Conservation (phyloP, 2,888 invertebrate species). For the Drosophila fulvimacula region DNA sequence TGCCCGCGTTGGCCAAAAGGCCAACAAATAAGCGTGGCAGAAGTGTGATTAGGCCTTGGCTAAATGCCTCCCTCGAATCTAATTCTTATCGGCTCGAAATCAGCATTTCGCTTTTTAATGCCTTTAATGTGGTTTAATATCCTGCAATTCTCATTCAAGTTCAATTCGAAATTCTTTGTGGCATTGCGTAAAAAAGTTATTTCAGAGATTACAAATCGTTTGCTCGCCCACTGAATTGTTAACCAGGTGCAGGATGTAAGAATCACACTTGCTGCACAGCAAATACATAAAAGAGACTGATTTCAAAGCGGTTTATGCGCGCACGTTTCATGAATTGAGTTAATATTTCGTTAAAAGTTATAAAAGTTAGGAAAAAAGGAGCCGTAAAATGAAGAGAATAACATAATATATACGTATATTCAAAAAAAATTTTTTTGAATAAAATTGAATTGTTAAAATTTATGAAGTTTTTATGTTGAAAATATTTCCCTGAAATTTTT, state of each 20-base stretch:
- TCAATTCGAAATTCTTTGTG: constrained; percentile 3
- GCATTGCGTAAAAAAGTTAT: constrained; percentile 21
- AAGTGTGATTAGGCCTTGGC: constrained; percentile 30
- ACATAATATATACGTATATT: not conserved
- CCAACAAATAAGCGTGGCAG: constrained; percentile 28
- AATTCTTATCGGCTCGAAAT: not conserved
- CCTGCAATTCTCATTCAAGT: constrained; percentile 15
- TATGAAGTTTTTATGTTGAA: not conserved
- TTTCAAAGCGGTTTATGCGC: constrained; percentile 13
- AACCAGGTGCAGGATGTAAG: constrained; percentile 13
- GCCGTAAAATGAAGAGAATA: not conserved
- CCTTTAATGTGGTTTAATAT: constrained; percentile 17
- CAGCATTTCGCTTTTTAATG: constrained; percentile 7
- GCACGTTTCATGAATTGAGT: not conserved
- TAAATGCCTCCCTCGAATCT: constrained; percentile 22
- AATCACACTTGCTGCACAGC: constrained; percentile 7
- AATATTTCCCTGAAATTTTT: not conserved
- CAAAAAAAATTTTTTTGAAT: not conserved
- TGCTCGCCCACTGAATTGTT: constrained; percentile 26
- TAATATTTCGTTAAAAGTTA: not conserved
- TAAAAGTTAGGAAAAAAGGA: no score
- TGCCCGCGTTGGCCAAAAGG: constrained; percentile 23
- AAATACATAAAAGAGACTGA: constrained; percentile 4
- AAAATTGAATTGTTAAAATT: not conserved
- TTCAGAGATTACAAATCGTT: constrained; percentile 57